A percentile compares a stretch with the other conserved stretches of the same genome.
These are phyloP conservation scores for Psittacula derbiana DNA, from an alignment of 2,797 vertebrate genomes.

Conservation along the genomic window DNA sequence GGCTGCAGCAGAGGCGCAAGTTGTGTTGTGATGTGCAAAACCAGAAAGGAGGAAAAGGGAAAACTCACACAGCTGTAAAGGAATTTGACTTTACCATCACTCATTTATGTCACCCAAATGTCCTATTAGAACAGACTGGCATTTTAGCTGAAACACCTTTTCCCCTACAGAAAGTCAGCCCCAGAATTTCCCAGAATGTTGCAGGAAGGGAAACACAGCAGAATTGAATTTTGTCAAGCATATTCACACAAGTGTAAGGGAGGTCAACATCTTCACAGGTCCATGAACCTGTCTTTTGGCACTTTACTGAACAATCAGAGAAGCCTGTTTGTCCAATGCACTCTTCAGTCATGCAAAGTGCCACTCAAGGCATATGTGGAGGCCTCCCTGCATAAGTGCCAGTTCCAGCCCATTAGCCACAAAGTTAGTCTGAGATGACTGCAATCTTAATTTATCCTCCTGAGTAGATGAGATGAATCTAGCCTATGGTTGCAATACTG, in stretches of 20 bases:
- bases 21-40: background rate
- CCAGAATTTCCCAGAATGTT: background rate
- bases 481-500: background rate
- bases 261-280: background rate
- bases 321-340: background rate
- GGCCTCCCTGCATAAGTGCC: background rate
- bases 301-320: background rate
- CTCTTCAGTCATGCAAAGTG: background rate
- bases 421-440: background rate
- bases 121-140: background rate
- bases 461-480: background rate
- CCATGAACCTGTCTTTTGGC: background rate
- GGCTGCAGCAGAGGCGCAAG: background rate
- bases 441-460: background rate
- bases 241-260: background rate
- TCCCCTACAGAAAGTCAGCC: background rate
- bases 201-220: background rate
- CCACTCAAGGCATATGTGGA: background rate
- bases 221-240: background rate
- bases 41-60: background rate
- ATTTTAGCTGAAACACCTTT: background rate
- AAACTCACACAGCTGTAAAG: rapidly evolving
- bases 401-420: background rate
- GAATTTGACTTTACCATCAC: background rate
- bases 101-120: background rate